phyloP scores from a whole-genome alignment of 2,888 invertebrate species.

The Pedicia rivosa region DNA sequence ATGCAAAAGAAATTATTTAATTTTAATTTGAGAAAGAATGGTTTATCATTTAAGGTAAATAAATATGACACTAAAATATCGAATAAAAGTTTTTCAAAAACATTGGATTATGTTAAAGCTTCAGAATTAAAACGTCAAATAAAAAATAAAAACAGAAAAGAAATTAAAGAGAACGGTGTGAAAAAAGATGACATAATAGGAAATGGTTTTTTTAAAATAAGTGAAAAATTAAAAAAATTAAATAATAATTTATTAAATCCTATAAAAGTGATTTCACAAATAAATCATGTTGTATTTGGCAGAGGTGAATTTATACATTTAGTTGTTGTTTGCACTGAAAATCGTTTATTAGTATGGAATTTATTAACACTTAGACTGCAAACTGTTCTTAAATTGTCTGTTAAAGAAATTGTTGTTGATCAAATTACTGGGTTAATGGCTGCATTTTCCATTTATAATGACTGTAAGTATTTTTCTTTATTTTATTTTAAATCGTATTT shows the following conservation, averaged over 20 bases:
- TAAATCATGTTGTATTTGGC: slow-evolving; percentile 25
- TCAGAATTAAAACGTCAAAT: too few relatives aligned
- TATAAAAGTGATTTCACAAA: slow-evolving; percentile 17
- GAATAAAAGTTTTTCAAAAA: too few relatives aligned
- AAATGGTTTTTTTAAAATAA: too few relatives aligned
- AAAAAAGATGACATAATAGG: too few relatives aligned
- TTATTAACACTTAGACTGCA: slow-evolving; percentile 42
- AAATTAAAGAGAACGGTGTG: too few relatives aligned
- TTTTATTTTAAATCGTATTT: slow-evolving; percentile 4
- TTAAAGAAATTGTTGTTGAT: slow-evolving; percentile 36
- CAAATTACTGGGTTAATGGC: slow-evolving; percentile 44
- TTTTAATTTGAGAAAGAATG: too few relatives aligned
- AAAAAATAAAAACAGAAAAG: too few relatives aligned
- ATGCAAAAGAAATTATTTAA: neutral
- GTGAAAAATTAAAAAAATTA: too few relatives aligned
- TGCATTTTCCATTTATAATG: slow-evolving; percentile 39
- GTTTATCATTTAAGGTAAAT: too few relatives aligned
- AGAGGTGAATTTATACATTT: slow-evolving; percentile 25
- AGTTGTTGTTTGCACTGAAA: slow-evolving; percentile 30
- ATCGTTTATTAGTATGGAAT: slow-evolving; percentile 48
- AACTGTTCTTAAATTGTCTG: slow-evolving; percentile 35
- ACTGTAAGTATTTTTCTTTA: slow-evolving; percentile 33
- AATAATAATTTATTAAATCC: slow-evolving; percentile 10
- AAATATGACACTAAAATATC: too few relatives aligned
- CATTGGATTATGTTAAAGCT: too few relatives aligned